phyloP scores from a whole-genome alignment of 2,113 vertebrate genomes.

The Lophura nycthemera region DNA sequence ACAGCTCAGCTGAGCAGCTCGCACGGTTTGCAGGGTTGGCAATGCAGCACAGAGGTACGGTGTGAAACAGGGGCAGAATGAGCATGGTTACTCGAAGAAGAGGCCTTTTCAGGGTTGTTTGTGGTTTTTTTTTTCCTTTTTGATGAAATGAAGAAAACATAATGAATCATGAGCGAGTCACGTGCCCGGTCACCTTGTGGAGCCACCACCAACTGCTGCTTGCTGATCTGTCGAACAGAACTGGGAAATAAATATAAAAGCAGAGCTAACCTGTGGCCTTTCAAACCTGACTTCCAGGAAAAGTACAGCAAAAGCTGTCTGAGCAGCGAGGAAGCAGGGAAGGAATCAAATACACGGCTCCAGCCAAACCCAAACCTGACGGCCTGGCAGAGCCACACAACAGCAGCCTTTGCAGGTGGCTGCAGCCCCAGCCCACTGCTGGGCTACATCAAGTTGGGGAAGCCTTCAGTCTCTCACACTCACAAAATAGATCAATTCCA shows the following conservation, averaged over 20 bases:
- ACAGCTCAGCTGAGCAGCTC: neutral
- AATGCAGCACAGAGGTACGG: neutral
- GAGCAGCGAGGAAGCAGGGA: neutral
- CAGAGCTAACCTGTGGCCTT: neutral
- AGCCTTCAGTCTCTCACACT: neutral
- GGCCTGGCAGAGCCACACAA: neutral
- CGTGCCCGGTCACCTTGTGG: fast-evolving
- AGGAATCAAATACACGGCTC: neutral
- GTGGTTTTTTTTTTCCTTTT: neutral
- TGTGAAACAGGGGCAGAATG: neutral
- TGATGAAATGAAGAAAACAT: neutral
- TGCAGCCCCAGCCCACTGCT: neutral
- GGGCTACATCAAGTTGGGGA: neutral
- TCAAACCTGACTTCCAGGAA: neutral
- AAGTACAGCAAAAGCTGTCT: neutral
- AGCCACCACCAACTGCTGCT: neutral
- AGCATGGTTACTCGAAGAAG: fast-evolving
- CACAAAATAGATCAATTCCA: neutral
- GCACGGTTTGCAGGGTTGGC: neutral
- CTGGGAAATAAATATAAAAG: neutral
- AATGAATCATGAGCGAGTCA: neutral
- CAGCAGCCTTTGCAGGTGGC: neutral
- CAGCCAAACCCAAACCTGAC: neutral
- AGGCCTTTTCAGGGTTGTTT: neutral
- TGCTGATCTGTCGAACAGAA: neutral